Evolutionary conservation across 2,888 invertebrate genomes (phyloP), one percentile per base, ranked within the genome.

Genomic region (Ecliptopera silaceata): DNA sequence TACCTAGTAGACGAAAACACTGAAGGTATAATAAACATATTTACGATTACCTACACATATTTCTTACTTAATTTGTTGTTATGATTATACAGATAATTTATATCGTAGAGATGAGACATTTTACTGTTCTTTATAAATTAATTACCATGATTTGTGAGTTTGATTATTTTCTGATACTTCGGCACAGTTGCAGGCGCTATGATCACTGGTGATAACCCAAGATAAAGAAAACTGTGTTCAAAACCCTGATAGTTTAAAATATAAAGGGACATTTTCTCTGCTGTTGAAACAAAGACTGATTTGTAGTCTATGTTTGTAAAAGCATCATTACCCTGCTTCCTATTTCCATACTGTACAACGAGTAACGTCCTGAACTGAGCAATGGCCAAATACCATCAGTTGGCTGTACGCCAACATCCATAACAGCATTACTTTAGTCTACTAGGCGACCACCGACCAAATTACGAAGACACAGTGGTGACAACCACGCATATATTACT

Each of bases 331-430:
- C 22, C 8, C 42, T 41, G 22, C 20, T 13, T 61, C 48, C 52
- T 56, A 50, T 44, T 4, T 39, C 32, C 20, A 38, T 45, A 57
- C 47, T 49, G 61, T 56, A 60, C 55, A 53, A 39, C 20, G n/a
- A 13, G 13, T 22, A 22, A 12, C 41, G 6, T 39, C 1, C 18
- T 8, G 11, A 54, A 47, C 12, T 42, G 32, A 36, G 32, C 43
- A 74, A 70, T 70, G 63, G 71, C 69, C 66, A 77, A 74, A 71
- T 61, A 66, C 74, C 80, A 86, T 83, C 70, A 55, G 50, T 31
- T 51, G 66, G 66, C 59, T 15, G 34, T 46, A 43, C 67, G 83
- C 88, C 88, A 88, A 81, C 78, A 73, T 78, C 80, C 79, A 74
- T 80, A 77, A 72, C 65, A 68, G 74, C 70, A 68, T 51, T 52